Conservation (phyloP, 2,888 invertebrate genomes). For the Drosophila mayaguana region DNA sequence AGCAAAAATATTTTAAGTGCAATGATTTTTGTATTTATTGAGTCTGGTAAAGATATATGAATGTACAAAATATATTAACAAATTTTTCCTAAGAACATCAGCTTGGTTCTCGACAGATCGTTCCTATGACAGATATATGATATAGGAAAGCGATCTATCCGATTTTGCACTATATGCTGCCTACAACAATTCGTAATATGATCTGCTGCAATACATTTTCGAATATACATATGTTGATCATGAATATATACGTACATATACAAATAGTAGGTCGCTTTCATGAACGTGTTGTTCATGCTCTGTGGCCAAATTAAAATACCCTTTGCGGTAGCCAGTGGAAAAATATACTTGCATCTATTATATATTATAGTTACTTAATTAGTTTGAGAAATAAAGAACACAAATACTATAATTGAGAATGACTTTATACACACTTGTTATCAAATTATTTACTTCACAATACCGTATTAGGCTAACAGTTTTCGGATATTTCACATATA, state of each 20-base stretch:
- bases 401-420: conserved; percentile 18
- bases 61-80: neutral
- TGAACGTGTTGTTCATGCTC: conserved; percentile 7
- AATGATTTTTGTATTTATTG: conserved; percentile 30
- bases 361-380: conserved; percentile 51
- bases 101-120: conserved; percentile 22
- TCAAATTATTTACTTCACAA: neutral
- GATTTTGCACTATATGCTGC: conserved; percentile 7
- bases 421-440: neutral
- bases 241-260: conserved; percentile 13
- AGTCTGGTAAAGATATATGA: conserved; percentile 12
- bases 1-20: conserved; percentile 8
- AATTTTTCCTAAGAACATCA: conserved; percentile 19
- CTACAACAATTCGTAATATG: neutral
- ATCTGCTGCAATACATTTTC: conserved; percentile 1
- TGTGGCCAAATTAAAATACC: conserved; percentile 16
- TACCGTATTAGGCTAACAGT: neutral
- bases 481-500: too few relatives aligned
- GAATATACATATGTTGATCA: conserved; percentile 12
- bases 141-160: conserved; percentile 15
- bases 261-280: neutral
- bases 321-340: conserved; percentile 2
- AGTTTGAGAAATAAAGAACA: conserved; percentile 57
- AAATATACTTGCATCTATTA: conserved; percentile 36
- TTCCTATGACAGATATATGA: conserved; percentile 17